Evolutionary conservation across 2,113 vertebrate species (phyloP), one percentile per base, ranked within the genome.

Genomic region (Cheilinus undulatus): DNA sequence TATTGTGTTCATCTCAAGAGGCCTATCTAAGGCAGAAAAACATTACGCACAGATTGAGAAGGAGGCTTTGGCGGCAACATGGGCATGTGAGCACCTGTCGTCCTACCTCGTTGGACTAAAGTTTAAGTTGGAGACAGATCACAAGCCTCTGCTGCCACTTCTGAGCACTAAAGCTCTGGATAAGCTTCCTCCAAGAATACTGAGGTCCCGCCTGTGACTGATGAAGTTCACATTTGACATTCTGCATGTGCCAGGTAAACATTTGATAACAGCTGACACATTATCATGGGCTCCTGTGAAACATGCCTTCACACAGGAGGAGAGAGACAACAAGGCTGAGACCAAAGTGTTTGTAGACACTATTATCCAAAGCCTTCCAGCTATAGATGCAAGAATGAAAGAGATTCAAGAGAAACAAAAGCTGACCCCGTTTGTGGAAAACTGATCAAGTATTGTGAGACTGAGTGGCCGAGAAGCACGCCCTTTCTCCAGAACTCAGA

Each of bases 201-300:
- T 34, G 32, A 11, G 32, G 32, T 40, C 15, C 4, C 3, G 9
- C 0, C 28, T 79, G n/a, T 13, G 49, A 3, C 52, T 76, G 12
- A n/a, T 72, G 24, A 42, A 28, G 14, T 40, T 40, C 38, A 40
- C 9, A 5, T 76, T 57, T 23, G 14, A 78, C 49, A 73, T 43
- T 14, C 34, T 76, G 1, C 67, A 83, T 49, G 73, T 83, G 2
- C 61, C 60, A 3, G 71, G 75, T 0, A 84, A 86, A 42, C 22
- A 38, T 1, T 14, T 82, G 0, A 73, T 77, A 27, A 84, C 81
- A 11, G 78, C 78, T 42, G 78, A 78, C 24, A 56, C 57, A 3
- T 23, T 80, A n/a, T 49, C 66, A 57, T 36, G 53, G 23, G 53
- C 42, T 0, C 64, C 66, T 4, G 42, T 57, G 3, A 36, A 27